These are phyloP conservation scores for Alectoris magna DNA, from an alignment of 2,797 vertebrate genomes.

Conservation along the genomic window DNA sequence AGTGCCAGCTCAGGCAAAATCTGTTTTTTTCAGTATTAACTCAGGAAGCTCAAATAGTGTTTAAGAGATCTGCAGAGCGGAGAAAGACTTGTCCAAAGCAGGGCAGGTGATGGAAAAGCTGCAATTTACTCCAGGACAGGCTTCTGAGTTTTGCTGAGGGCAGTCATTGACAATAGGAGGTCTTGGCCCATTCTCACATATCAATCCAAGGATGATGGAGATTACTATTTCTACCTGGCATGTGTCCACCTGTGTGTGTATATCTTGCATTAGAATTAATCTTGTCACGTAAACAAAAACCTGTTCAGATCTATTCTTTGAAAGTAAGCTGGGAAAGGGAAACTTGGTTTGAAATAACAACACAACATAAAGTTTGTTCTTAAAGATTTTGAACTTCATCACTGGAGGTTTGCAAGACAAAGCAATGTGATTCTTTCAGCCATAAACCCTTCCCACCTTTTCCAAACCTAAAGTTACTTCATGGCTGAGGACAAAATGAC, in stretches of 20 bases:
- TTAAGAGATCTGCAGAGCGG: neutral
- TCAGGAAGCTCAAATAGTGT: constrained; percentile 13
- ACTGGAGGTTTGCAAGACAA: neutral
- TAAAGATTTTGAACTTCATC: neutral
- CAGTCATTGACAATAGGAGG: neutral
- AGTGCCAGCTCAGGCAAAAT: constrained; percentile 26
- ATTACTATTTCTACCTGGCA: neutral
- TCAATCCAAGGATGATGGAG: neutral
- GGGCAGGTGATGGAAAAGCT: neutral
- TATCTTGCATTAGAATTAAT: neutral
- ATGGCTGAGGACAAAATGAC: constrained; percentile 10
- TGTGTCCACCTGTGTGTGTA: neutral
- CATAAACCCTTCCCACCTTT: neutral
- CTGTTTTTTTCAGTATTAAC: constrained; percentile 40
- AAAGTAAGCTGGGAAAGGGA: neutral
- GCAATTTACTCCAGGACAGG: neutral
- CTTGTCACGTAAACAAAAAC: neutral
- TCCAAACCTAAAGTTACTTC: neutral
- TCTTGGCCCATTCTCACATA: neutral
- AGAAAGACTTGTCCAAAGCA: neutral
- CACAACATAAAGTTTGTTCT: neutral
- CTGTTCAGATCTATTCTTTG: neutral
- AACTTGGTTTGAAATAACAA: neutral
- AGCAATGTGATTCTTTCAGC: neutral
- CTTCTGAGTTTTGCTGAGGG: neutral